These are phyloP conservation scores for Chaetorhynchus papuensis DNA, from an alignment of 2,113 vertebrate genomes.

Conservation along the genomic window DNA sequence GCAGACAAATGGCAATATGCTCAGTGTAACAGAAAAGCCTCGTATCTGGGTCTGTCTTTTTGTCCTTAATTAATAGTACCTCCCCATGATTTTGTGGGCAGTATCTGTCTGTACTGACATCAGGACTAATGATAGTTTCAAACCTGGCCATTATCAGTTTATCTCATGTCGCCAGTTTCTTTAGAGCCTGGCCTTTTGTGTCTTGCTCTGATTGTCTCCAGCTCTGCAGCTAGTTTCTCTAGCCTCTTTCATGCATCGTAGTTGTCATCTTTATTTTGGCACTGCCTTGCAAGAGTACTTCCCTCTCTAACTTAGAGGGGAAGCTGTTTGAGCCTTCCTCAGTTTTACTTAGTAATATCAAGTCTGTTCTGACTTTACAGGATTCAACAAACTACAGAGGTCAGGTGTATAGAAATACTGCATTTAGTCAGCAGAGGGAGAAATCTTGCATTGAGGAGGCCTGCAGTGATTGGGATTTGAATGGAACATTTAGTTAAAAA, in stretches of 20 bases:
- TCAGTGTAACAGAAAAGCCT: neutral
- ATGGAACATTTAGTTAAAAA: neutral
- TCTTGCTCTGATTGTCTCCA: neutral
- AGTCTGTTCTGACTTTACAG: neutral
- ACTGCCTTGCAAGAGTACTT: neutral
- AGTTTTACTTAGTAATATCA: neutral
- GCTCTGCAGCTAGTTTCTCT: neutral
- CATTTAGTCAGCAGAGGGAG: slow-evolving; percentile 26
- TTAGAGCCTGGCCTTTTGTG: neutral
- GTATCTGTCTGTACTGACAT: neutral
- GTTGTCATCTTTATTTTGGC: neutral
- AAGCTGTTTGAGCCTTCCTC: neutral
- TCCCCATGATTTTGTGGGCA: neutral
- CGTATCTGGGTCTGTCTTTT: neutral
- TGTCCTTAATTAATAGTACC: neutral
- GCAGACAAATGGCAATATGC: neutral
- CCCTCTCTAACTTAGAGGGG: neutral
- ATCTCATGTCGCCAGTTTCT: neutral
- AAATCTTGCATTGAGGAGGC: neutral
- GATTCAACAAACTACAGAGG: neutral
- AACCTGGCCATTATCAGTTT: neutral
- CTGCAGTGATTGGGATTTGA: neutral
- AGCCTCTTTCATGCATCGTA: neutral
- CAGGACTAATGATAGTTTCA: neutral
- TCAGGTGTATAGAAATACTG: neutral